Base-by-base conservation (phyloP, 2,797 vertebrate genomes). In the Heteromormyrus szaboi region DNA sequence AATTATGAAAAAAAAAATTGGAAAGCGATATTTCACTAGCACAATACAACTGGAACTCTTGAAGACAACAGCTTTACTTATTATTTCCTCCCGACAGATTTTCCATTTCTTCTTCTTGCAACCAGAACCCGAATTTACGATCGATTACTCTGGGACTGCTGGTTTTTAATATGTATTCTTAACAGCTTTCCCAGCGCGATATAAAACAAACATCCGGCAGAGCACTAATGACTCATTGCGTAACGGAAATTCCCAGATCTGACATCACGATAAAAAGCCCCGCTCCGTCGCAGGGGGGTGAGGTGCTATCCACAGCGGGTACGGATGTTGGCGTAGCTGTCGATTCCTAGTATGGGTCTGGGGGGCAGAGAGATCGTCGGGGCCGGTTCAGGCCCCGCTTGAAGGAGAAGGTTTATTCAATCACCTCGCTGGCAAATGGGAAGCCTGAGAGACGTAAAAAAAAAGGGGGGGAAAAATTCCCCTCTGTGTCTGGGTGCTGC, bases 171-270 rank as follows among this genome's bases (percentile, higher is more conserved):
- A 89, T 89, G 88, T 90, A 29, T 89, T 88, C 89, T 91, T 91
- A 92, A 90, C 91, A 56, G 91, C 90, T 91, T 92, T 90, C 90
- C 90, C 88, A 91, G 89, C 90, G 88, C 91, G 79, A 88, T 89
- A 89, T 89, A 89, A 93, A 89, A 89, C 93, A 93, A 89, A 92
- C 90, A 92, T 92, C 0, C 89, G 89, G 89, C 76, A 88, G 90
- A 89, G 89, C 72, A 88, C 90, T 94, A 93, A 95, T 86, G 48
- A 94, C 91, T 88, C 91, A 88, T 91, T 92, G 93, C 91, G 93
- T 91, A 88, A 93, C 93, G 91, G 89, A 91, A 86, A 92, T 92
- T 90, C 91, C 92, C 90, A 87, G 53, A 90, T 92, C 91, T 91
- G 88, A 93, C 93, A 92, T 41, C 1, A 37, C 1, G 33, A 19